Conservation (phyloP, 64 coral and sea anemone genomes). For the Trachythela sp. region DNA sequence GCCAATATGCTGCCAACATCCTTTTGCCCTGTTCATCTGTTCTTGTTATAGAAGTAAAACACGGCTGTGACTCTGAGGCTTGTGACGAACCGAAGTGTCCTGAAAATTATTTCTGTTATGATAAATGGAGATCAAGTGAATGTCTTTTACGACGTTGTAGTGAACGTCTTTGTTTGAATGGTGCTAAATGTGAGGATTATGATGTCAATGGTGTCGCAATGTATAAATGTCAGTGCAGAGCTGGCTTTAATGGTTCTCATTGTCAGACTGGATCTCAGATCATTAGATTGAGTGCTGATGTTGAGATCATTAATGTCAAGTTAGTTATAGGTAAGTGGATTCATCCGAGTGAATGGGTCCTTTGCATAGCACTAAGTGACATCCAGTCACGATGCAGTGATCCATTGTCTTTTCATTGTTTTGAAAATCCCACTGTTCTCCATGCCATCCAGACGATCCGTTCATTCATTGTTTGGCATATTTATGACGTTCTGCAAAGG, state of each 20-base stretch:
- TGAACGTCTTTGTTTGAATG: slow-evolving; percentile 58
- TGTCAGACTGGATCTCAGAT: slow-evolving; percentile 49
- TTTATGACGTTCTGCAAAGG: too few relatives aligned
- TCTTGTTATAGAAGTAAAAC: slow-evolving; percentile 54
- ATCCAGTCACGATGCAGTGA: too few relatives aligned
- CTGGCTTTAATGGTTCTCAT: slow-evolving; percentile 48
- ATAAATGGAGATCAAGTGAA: slow-evolving; percentile 61
- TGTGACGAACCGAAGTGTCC: slow-evolving; percentile 47
- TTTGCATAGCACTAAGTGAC: too few relatives aligned
- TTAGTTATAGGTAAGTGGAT: not conserved
- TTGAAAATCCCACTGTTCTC: too few relatives aligned
- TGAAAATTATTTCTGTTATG: slow-evolving; percentile 65
- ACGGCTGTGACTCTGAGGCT: slow-evolving; percentile 58
- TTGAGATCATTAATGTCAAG: not conserved
- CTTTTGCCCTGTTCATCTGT: not conserved
- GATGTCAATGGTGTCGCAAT: slow-evolving; percentile 56
- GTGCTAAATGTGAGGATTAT: slow-evolving; percentile 68
- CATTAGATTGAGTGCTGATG: not conserved
- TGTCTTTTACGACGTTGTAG: slow-evolving; percentile 72
- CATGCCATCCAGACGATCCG: too few relatives aligned
- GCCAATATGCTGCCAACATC: too few relatives aligned
- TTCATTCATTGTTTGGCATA: too few relatives aligned
- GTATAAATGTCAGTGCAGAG: slow-evolving; percentile 67
- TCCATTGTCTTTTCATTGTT: too few relatives aligned
- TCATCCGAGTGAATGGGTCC: not conserved